Evolutionary conservation across 2,113 vertebrate genomes (phyloP), one percentile per base, ranked within the genome.

Genomic region (Rhynchopsitta pachyrhyncha): DNA sequence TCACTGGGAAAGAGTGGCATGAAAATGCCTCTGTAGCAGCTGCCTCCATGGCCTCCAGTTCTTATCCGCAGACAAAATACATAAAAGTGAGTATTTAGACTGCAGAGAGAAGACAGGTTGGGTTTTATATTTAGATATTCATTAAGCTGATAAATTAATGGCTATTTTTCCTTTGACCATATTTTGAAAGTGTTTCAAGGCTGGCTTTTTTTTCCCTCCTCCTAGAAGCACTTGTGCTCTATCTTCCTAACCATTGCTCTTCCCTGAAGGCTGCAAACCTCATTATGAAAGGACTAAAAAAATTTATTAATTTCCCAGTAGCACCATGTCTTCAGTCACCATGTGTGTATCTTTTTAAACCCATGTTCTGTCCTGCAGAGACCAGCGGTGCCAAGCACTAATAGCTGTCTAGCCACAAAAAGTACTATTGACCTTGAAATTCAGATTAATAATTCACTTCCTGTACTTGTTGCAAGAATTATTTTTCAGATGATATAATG

Each of bases 191-290:
- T 13, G 12, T 75, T 92, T 84, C 80, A 71, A 93, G 47, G 42
- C 31, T 90, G 35, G 17, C 7, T 69, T 57, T 70, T 76, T 9
- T 13, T 4, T 0, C 0, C 3, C 6, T 77, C 3, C 28, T 37
- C 39, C 57, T 88, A 59, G 24, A 83, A 92, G 31, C 4, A 46
- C 47, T 88, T 80, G 22, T 53, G 82, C 71, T 78, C 59, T 82
- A 27, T 76, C 59, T 94, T 92, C n/a, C 68, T 63, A 82, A 86
- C 75, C 59, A 70, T 23, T 81, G 31, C 53, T 59, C 75, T 93
- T 80, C 95, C 87, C 93, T 67, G 33, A 94, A 93, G 79, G 59
- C 88, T 88, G 64, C 50, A 86, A 93, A 94, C 55, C 88, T 90
- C 90, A 80, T 96, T 91, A 92, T n/a, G 35, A 92, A 60, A 83